Evolutionary conservation across 1,140 invertebrate genomes (phyloP).

Genomic region (Neodiprion lecontei): DNA sequence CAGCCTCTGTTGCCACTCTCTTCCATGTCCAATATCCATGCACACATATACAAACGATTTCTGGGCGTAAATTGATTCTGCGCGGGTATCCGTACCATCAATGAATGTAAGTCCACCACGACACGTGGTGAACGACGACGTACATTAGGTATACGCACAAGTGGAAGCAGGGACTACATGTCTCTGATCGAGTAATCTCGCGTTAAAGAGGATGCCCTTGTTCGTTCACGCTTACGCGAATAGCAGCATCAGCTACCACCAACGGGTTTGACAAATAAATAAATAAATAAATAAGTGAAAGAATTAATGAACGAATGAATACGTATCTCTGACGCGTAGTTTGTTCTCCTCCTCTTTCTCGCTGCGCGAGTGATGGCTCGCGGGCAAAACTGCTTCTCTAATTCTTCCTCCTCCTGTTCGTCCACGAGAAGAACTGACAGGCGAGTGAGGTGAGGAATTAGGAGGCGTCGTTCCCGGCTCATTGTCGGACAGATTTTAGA

Average conservation of each 20-base stretch:
- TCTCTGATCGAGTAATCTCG: background rate
- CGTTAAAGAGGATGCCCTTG: background rate
- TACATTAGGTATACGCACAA: no score
- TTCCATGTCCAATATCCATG: no score
- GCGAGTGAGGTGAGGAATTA: background rate
- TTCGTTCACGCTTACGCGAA: background rate
- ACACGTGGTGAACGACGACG: no score
- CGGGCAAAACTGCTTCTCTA: no score
- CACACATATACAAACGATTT: no score
- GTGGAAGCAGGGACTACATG: no score
- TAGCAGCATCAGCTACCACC: background rate
- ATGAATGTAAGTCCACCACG: background rate
- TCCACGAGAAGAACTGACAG: no score
- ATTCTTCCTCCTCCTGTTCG: no score
- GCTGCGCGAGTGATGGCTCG: background rate
- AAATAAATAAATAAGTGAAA: background rate
- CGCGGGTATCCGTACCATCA: background rate
- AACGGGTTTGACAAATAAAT: background rate
- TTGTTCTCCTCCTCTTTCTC: background rate
- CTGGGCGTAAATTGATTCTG: background rate
- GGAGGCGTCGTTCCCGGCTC: background rate
- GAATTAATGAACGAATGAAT: background rate
- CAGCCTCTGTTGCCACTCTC: no score
- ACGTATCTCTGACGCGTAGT: background rate
- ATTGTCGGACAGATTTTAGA: slow-evolving; percentile 3